A percentile compares a stretch with the other conserved stretches of the same genome.
These are phyloP conservation scores for Noctua comes DNA, from an alignment of 2,888 invertebrate genomes.

Conservation along the genomic window DNA sequence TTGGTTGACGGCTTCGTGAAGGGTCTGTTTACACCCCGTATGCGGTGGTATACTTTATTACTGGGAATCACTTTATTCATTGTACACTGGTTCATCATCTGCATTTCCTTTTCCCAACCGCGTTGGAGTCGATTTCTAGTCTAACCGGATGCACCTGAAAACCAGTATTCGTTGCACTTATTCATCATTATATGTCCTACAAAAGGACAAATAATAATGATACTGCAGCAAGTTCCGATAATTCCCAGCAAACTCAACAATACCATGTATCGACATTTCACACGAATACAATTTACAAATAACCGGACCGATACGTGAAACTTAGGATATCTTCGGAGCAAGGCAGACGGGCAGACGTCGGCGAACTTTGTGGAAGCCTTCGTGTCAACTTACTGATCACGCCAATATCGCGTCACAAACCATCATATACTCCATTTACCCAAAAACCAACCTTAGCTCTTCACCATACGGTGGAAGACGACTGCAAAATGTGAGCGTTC, in stretches of 20 bases:
- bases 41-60: neutral
- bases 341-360: constrained; percentile 77
- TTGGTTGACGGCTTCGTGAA: no score
- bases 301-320: constrained; percentile 68
- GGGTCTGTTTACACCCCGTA: no score
- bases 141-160: neutral
- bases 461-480: neutral
- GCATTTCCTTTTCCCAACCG: neutral
- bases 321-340: constrained; percentile 70
- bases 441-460: constrained; percentile 51
- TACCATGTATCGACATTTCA: constrained; percentile 54
- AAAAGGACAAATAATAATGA: neutral
- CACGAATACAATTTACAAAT: constrained; percentile 71
- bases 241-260: constrained; percentile 8
- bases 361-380: constrained; percentile 79
- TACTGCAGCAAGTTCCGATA: neutral
- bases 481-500: constrained; percentile 6
- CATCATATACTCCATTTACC: neutral
- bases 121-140: neutral
- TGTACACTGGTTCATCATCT: neutral
- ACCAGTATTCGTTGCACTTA: neutral
- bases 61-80: neutral
- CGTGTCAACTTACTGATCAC: constrained; percentile 86
- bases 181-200: neutral
- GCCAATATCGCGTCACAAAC: constrained; percentile 78